Base-by-base conservation (phyloP, 2,888 invertebrate genomes). In the Automeris io region DNA sequence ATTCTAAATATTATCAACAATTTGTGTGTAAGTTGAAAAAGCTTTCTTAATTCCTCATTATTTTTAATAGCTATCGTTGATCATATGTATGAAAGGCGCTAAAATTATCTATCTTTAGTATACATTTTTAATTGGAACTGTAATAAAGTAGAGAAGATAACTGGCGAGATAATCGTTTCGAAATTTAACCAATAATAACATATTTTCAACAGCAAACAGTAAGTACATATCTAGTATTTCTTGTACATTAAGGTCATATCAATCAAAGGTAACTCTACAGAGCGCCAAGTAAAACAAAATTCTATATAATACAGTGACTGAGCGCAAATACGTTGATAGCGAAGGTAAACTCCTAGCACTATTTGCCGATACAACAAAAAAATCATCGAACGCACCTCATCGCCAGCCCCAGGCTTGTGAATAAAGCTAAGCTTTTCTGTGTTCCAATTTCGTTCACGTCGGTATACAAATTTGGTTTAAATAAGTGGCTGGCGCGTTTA, bases 401-500 rank as follows among this genome's bases (percentile, higher is more conserved):
- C 40, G 40, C 33, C 41, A 32, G 24, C 39, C 40, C 37, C 35
- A 33, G 21, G 29, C 32, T 29, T 37, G 18, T 31, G 36, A 39
- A 47, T 46, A 46, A 32, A 37, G 43, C 42, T 12, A 39, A 38
- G 41, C 39, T 43, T 45, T 47, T 45, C 57, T 55, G 66, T 68
- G 65, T 68, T 65, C 68, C 62, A 67, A 73, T 76, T 71, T 72
- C 46, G 55, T 48, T 60, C 68, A 69, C 67, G 68, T 66, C 58
- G 58, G 62, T 69, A 60, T 64, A 74, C 70, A 75, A 75, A 73
- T 72, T 74, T 59, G 54, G 58, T 54, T 54, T 54, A 63, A 71
- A 76, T 71, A 76, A 73, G 70, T 70, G 67, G 68, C 63, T 59
- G 43, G 61, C 52, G 61, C 48, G 64, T 62, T 68, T 69, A 76